phyloP scores from a whole-genome alignment of 2,113 vertebrate genomes.

The Scytalopus superciliaris region DNA sequence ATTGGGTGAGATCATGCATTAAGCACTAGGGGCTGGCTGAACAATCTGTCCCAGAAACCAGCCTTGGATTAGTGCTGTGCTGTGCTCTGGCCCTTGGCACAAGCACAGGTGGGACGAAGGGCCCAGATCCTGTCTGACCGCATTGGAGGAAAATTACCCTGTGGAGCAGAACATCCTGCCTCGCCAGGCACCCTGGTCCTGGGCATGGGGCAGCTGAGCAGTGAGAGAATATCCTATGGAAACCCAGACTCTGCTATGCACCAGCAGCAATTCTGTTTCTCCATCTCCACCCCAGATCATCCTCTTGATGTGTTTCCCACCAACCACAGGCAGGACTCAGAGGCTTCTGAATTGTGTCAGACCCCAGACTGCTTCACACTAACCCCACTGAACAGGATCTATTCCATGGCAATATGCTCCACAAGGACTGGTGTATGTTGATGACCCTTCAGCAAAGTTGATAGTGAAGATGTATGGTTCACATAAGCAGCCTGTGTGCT shows the following conservation, averaged over 20 bases:
- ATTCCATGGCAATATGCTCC: neutral
- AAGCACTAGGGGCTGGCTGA: conserved; percentile 61
- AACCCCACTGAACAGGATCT: neutral
- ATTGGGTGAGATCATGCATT: conserved; percentile 60
- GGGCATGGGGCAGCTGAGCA: rapidly evolving
- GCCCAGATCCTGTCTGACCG: neutral
- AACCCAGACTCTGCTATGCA: neutral
- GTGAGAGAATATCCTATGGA: neutral
- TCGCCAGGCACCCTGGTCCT: neutral
- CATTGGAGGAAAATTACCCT: neutral
- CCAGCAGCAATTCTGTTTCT: neutral
- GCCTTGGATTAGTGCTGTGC: conserved; percentile 41
- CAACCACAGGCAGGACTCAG: neutral
- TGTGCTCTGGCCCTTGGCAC: conserved; percentile 45
- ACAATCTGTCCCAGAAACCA: conserved; percentile 59
- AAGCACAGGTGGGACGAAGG: conserved; percentile 18
- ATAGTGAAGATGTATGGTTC: rapidly evolving
- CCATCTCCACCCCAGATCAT: neutral
- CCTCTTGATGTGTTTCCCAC: neutral
- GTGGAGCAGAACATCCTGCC: neutral
- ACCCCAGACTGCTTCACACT: neutral
- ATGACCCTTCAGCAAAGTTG: neutral
- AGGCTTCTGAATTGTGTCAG: neutral
- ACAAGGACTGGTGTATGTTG: neutral
- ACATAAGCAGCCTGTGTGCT: rapidly evolving